Base-by-base conservation (phyloP, 2,888 invertebrate species). In the Subacronicta megacephala region DNA sequence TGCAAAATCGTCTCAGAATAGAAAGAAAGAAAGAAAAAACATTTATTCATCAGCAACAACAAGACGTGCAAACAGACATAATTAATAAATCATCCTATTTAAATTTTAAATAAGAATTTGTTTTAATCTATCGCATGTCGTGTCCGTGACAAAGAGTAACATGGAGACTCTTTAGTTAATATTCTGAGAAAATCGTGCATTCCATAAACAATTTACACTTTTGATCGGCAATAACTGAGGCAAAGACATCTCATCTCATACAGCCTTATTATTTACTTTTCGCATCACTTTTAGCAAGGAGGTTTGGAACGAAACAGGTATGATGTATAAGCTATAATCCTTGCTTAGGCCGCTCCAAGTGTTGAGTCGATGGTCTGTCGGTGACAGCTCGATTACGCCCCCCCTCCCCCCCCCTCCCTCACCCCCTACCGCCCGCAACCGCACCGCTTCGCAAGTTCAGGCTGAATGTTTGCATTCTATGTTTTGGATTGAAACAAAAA, bases 371-470 rank as follows among this genome's bases (percentile, higher is more conserved):
- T 75, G 75, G 72, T 61, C 73, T 78, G 81, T 36, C 50, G 62
- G 66, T 77, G 80, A 81, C 81, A 81, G 81, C 81, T 81, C 81
- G 78, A 81, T 81, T 81, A 81, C 75, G 58, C 54, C 61, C 62
- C 72, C 59, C 59, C 6, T 54, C 41, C 41, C 5, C 54, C 61
- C 62, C 72, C 59, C 59, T 7, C 56, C 41, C 41, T 6, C 38
- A 7, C 37, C 15, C 49, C 40, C 54, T 33, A 42, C 40, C 45
- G 36, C 53, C 63, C 31, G 41, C 63, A 56, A 49, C 61, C 57
- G 44, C 47, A 62, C 58, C 64, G 54, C 64, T 61, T 54, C 68
- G 68, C 60, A 75, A 72, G 60, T 67, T 67, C 55, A 52, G 67
- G 56, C 56, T 17, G 46, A 63, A 72, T 72, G 72, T 72, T 72